These are phyloP conservation scores for Phaetusa simplex DNA, from an alignment of 2,113 vertebrate species.

Conservation along the genomic window DNA sequence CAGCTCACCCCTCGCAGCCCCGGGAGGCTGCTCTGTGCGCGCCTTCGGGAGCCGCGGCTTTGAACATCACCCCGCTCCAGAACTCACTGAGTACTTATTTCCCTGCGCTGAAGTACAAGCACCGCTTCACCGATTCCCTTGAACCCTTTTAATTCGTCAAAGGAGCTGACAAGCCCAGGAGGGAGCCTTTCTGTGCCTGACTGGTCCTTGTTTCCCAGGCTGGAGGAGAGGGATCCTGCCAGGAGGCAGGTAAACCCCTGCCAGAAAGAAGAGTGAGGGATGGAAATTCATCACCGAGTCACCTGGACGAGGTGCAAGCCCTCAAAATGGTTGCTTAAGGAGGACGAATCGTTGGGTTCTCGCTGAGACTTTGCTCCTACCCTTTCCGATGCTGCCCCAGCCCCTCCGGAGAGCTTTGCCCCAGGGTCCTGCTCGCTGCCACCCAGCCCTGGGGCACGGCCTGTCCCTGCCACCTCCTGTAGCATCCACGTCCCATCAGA, in stretches of 20 bases:
- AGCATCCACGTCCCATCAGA: rapidly evolving
- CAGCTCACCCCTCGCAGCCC: neutral
- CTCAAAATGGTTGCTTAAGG: neutral
- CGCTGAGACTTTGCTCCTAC: neutral
- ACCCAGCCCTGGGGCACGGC: neutral
- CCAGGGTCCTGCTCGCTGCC: neutral
- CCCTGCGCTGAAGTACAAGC: neutral
- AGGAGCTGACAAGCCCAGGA: neutral
- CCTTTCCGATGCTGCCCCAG: rapidly evolving
- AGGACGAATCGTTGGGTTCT: rapidly evolving
- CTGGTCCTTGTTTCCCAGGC: neutral
- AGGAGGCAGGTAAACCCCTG: neutral
- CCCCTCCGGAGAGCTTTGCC: neutral
- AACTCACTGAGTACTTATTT: neutral
- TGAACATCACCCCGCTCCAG: neutral
- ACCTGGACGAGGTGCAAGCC: neutral
- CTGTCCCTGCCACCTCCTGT: neutral
- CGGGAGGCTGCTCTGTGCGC: rapidly evolving
- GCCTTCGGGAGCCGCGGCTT: neutral
- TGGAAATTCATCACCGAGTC: neutral
- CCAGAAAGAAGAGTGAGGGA: neutral
- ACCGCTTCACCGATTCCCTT: neutral
- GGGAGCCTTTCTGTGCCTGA: neutral
- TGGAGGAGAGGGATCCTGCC: neutral
- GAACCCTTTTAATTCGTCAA: neutral